Conservation (phyloP, 1,140 invertebrate species). For the Caenorhabditis inopinata region DNA sequence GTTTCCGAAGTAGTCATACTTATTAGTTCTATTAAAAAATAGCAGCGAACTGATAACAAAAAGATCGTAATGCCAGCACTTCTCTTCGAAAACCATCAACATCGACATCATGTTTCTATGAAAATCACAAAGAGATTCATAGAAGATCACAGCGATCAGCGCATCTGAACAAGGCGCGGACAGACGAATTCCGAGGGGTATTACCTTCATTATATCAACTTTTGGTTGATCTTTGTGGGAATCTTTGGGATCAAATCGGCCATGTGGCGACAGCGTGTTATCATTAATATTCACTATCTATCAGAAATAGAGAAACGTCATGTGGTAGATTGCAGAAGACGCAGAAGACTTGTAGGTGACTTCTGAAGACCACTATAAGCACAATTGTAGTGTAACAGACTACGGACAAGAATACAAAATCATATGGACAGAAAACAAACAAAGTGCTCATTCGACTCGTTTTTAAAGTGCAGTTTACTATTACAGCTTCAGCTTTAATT, state of each 20-base stretch:
- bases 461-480: too few species aligned
- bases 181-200: too few species aligned
- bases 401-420: too few species aligned
- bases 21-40: too few species aligned
- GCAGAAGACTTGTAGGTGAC: neutral
- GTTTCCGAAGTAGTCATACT: too few species aligned
- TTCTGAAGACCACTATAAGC: too few species aligned
- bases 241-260: neutral
- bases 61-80: neutral
- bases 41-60: too few species aligned
- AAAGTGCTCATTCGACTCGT: too few species aligned
- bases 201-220: neutral
- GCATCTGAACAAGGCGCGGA: neutral
- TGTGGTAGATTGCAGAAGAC: neutral
- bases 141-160: neutral
- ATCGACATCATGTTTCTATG: neutral
- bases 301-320: neutral
- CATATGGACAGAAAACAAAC: too few species aligned
- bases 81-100: too few species aligned
- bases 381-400: too few species aligned
- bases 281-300: neutral
- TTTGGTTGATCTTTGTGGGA: neutral
- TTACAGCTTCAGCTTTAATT: too few species aligned
- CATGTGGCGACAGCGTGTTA: conserved; percentile 18
- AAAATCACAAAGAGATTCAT: neutral